These are phyloP conservation scores for Phainopepla nitens DNA, from an alignment of 2,113 vertebrate genomes.

Conservation along the genomic window DNA sequence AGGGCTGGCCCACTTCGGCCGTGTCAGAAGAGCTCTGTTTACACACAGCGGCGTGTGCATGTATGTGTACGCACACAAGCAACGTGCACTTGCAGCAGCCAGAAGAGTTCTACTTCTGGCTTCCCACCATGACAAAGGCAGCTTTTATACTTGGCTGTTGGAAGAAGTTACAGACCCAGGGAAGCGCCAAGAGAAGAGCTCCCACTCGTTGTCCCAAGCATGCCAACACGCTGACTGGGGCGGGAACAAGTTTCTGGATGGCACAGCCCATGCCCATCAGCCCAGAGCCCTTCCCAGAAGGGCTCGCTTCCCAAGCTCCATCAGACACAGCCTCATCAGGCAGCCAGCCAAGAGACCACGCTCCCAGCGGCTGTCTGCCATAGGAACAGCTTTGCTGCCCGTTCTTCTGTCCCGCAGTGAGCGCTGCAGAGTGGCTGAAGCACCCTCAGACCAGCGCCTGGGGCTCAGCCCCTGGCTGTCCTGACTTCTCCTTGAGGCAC, in stretches of 20 bases:
- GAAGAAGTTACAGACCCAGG: slow-evolving; percentile 30
- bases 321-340: not conserved
- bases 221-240: accelerated
- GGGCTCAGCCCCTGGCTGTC: not conserved
- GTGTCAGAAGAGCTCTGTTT: not conserved
- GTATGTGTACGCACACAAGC: not conserved
- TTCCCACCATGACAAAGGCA: not conserved
- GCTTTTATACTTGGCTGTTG: not conserved
- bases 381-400: not conserved
- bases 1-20: not conserved
- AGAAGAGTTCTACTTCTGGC: not conserved
- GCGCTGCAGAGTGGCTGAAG: accelerated
- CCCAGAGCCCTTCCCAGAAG: not conserved
- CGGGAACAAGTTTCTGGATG: not conserved
- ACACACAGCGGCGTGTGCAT: accelerated
- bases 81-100: not conserved
- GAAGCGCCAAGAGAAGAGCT: not conserved
- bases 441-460: accelerated
- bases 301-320: not conserved
- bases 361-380: not conserved
- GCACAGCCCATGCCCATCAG: not conserved
- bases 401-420: accelerated
- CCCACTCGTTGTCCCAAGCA: not conserved
- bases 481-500: not conserved
- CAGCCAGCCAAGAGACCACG: accelerated